Base-by-base conservation (phyloP, 2,888 invertebrate species). In the Mycalesis mineus region DNA sequence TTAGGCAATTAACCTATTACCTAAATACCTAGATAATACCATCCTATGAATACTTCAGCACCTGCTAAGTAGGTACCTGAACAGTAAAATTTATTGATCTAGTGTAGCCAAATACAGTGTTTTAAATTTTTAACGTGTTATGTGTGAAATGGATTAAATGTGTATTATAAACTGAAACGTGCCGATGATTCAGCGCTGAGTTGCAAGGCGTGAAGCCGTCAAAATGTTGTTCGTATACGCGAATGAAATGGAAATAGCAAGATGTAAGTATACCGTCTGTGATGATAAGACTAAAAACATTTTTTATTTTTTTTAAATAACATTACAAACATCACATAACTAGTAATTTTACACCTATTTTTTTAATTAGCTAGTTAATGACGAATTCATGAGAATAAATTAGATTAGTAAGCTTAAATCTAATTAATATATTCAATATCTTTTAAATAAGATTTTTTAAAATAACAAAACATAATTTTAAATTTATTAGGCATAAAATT, bases 201-300 rank as follows among this genome's bases (percentile, higher is more conserved):
- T 39, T 42, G 29, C 28, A 44, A 55, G 36, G 73, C 68, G 66
- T 69, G 73, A 81, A 80, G 68, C 73, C 74, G 65, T 67, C 66
- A 65, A 63, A 77, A 78, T 80, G 77, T 66, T 63, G 55, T 61
- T 64, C 59, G 55, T 60, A 53, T 53, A 57, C 61, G 58, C 47
- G 56, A 58, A 61, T 55, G 57, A 22, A 22, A 22, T 22, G 22
- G 22, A 22, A 22, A 22, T 54, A 58, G 63, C 64, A 61, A 56
- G 58, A 59, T 61, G 67, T 65, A 57, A 67, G 70, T 71, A 63
- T 59, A 28, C n/a, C 8, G 31, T 15, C 15, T n/a, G n/a, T 28
- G 33, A 37, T 31, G 17, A 40, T 9, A 47, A 17, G 14, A 13
- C 22, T 9, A 36, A 36, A 36, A 9, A 11, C 11, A 9, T 11